Conservation (phyloP, 1,140 invertebrate genomes). For the Zaprionus capensis region DNA sequence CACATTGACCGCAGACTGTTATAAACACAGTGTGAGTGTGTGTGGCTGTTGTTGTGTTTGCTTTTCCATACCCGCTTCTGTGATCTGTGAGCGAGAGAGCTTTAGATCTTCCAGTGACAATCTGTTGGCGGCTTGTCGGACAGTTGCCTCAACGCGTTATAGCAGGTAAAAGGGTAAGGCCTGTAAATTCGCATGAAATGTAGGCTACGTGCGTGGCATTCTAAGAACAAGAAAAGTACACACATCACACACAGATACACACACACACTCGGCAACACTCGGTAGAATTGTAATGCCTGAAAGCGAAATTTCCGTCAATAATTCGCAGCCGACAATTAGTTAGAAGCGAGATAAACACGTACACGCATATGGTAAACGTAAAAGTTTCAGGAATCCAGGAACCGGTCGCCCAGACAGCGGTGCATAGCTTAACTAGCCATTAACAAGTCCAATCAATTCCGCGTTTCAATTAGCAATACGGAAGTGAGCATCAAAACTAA, state of each 20-base stretch:
- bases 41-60: slow-evolving; percentile 10
- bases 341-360: slow-evolving; percentile 24
- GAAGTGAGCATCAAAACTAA: slow-evolving; percentile 51
- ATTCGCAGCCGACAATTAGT: slow-evolving; percentile 19
- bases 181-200: slow-evolving; percentile 74
- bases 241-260: neutral
- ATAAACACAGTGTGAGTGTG: neutral
- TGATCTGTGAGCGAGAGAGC: slow-evolving; percentile 28
- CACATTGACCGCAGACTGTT: slow-evolving; percentile 41
- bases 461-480: slow-evolving; percentile 61
- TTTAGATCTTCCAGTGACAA: slow-evolving; percentile 58
- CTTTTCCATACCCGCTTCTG: slow-evolving; percentile 11
- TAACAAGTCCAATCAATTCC: slow-evolving; percentile 41
- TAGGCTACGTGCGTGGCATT: slow-evolving; percentile 70
- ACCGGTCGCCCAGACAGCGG: slow-evolving; percentile 21
- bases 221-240: slow-evolving; percentile 48
- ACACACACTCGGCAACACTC: neutral
- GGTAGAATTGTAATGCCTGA: slow-evolving; percentile 59
- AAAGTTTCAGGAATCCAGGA: slow-evolving; percentile 22
- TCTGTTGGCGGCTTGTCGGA: slow-evolving; percentile 29
- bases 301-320: slow-evolving; percentile 56
- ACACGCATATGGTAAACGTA: slow-evolving; percentile 7
- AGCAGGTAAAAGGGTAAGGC: slow-evolving; percentile 37
- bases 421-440: slow-evolving; percentile 37
- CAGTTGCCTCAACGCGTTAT: slow-evolving; percentile 1